Conservation (phyloP, 2,797 vertebrate genomes). For the Antennarius maculatus region DNA sequence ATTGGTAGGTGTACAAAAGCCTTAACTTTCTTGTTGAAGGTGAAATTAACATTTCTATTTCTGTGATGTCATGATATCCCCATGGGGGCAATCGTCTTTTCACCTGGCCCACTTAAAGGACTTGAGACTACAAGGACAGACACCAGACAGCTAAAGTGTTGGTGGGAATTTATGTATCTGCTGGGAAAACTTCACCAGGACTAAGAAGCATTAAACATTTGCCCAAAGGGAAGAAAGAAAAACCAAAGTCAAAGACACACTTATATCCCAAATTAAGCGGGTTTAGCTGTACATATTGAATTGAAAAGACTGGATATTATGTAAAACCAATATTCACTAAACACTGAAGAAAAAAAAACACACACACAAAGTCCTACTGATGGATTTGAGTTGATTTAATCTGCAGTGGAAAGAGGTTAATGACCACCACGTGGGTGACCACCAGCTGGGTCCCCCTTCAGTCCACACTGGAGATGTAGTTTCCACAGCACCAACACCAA, state of each 20-base stretch:
- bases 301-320: not conserved
- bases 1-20: not conserved
- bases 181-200: not conserved
- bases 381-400: constrained; percentile 9
- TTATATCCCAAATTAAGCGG: not conserved
- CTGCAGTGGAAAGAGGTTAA: constrained; percentile 1
- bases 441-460: constrained; percentile 13
- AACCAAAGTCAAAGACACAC: not conserved
- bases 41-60: constrained; percentile 15
- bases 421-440: constrained; percentile 10
- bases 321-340: not conserved
- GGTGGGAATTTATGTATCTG: constrained; percentile 10
- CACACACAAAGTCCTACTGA: not conserved
- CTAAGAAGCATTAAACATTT: constrained; percentile 3
- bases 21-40: not conserved
- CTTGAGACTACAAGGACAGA: constrained; percentile 4
- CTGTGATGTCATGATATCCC: constrained; percentile 1
- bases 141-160: constrained; percentile 15
- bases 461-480: constrained; percentile 8
- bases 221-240: not conserved
- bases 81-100: constrained; percentile 9
- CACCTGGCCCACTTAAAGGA: constrained; percentile 12
- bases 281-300: not conserved
- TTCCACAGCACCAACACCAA: not conserved
- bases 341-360: not conserved